These are phyloP conservation scores for Crypturellus undulatus DNA, from an alignment of 2,113 vertebrate species.

Conservation along the genomic window DNA sequence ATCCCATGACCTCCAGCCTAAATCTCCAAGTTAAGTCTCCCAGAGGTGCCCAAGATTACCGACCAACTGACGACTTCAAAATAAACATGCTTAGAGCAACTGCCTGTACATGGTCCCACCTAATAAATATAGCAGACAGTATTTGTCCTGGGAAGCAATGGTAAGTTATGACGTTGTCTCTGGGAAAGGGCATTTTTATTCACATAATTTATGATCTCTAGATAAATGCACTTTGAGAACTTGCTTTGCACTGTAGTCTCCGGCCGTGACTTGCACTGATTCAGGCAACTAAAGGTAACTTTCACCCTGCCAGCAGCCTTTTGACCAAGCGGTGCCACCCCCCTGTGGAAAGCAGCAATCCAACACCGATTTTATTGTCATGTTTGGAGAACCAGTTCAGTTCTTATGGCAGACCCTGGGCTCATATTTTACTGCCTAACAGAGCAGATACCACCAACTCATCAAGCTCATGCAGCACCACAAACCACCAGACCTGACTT, in stretches of 20 bases:
- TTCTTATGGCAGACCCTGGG: neutral
- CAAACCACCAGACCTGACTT: neutral
- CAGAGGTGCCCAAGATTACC: constrained; percentile 62
- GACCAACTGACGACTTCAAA: constrained; percentile 64
- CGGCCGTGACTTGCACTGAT: neutral
- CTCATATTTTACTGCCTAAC: neutral
- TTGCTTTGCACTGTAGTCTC: neutral
- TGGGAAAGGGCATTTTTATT: constrained; percentile 54
- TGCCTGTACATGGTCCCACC: constrained; percentile 58
- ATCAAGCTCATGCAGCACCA: neutral
- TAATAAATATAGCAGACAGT: constrained; percentile 68
- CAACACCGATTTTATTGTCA: neutral
- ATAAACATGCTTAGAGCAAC: constrained; percentile 62
- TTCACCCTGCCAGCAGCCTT: neutral
- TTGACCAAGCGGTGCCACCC: fast-evolving
- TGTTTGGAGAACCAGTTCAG: neutral
- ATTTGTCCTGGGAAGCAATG: constrained; percentile 64
- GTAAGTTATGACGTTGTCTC: constrained; percentile 49
- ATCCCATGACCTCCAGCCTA: constrained; percentile 33
- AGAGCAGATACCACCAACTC: neutral
- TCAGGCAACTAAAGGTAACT: neutral
- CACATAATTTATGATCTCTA: constrained; percentile 14
- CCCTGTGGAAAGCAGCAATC: neutral
- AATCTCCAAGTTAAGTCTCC: constrained; percentile 63
- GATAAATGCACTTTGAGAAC: neutral